A percentile compares a stretch with the other conserved stretches of the same genome.
Evolutionary conservation across 2,888 invertebrate species (phyloP).

Genomic region (Tineola bisselliella): DNA sequence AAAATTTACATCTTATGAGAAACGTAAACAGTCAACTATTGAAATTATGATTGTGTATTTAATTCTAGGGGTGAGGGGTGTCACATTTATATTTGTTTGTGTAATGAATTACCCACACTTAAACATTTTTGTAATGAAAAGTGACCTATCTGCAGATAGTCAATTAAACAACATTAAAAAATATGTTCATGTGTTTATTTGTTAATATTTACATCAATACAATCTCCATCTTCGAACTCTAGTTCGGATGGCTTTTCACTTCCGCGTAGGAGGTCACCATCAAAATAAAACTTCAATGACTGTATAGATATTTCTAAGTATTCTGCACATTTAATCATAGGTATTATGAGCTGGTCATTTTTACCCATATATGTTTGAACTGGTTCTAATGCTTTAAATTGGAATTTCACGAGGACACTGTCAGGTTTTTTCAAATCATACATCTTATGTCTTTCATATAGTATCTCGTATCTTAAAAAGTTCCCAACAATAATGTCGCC

Average conservation of each 20-base stretch:
- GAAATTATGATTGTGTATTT: too few relatives aligned
- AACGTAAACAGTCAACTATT: too few relatives aligned
- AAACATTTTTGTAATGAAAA: too few relatives aligned
- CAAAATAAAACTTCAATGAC: slow-evolving; percentile 59
- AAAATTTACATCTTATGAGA: too few relatives aligned
- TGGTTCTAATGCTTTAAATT: slow-evolving; percentile 53
- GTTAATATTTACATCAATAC: slow-evolving; percentile 61
- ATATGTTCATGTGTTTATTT: too few relatives aligned
- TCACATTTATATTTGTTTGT: too few relatives aligned
- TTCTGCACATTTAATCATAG: slow-evolving; percentile 58
- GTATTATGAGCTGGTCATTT: slow-evolving; percentile 38
- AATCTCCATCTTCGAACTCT: slow-evolving; percentile 64
- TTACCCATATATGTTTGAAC: slow-evolving; percentile 31
- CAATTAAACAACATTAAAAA: too few relatives aligned
- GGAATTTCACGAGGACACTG: slow-evolving; percentile 30
- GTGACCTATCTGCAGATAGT: too few relatives aligned
- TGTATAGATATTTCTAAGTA: slow-evolving; percentile 42
- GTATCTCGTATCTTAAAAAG: slow-evolving; percentile 24
- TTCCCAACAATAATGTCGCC: slow-evolving; percentile 59
- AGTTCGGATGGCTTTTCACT: slow-evolving; percentile 41
- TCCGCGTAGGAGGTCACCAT: slow-evolving; percentile 58
- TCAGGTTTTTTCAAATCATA: background rate
- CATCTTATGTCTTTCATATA: background rate
- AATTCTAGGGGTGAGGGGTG: too few relatives aligned
- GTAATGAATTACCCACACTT: too few relatives aligned